Conservation (phyloP, 2,797 vertebrate genomes). For the Sebastes trivittatus region DNA sequence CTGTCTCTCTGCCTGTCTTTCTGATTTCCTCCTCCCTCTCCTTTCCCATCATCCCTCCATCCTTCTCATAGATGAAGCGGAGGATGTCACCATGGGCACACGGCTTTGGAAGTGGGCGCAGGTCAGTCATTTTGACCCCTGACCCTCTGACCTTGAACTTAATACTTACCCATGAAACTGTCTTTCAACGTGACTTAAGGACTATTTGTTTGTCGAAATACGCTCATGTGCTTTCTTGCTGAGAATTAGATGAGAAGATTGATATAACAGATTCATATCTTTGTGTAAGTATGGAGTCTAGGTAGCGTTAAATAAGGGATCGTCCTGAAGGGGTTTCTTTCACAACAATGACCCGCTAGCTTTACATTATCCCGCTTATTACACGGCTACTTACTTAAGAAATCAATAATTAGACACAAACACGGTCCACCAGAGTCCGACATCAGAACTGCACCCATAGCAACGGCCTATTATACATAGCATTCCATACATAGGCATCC, state of each 20-base stretch:
- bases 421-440: too few relatives aligned
- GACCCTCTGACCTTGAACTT: conserved; percentile 4
- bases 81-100: conserved; percentile 69
- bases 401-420: too few relatives aligned
- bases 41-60: conserved; percentile 5
- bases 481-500: too few relatives aligned
- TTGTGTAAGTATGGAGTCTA: not conserved
- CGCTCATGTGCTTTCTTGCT: not conserved
- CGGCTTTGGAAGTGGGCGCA: conserved; percentile 65
- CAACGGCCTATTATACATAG: too few relatives aligned
- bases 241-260: not conserved
- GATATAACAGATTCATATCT: not conserved
- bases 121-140: conserved; percentile 73
- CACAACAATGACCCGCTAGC: too few relatives aligned
- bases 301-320: not conserved
- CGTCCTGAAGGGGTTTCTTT: too few relatives aligned
- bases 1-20: not conserved
- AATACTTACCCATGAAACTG: not conserved
- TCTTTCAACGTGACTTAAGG: not conserved
- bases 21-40: not conserved
- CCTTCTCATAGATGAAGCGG: conserved; percentile 67
- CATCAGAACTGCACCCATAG: too few relatives aligned
- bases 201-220: not conserved
- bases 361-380: too few relatives aligned
- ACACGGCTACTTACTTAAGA: too few relatives aligned